Evolutionary conservation across 2,888 invertebrate genomes (phyloP).

Genomic region (Nebria salina): DNA sequence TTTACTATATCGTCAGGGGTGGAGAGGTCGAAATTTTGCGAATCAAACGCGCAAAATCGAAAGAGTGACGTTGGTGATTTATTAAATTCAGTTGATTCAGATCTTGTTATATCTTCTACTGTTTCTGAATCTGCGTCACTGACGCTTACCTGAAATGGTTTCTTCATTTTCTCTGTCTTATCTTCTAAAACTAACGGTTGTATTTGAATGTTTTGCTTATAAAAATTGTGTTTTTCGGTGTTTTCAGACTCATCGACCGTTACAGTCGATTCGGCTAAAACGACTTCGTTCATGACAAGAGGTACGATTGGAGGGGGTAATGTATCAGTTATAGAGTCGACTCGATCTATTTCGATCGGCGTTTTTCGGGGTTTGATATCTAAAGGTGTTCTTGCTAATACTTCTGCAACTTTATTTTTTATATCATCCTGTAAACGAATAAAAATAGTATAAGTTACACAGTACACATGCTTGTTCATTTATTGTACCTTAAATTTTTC

Average conservation of each 20-base stretch:
- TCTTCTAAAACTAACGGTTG: slow-evolving; percentile 51
- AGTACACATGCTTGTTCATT: neutral
- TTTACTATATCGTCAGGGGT: slow-evolving; percentile 70
- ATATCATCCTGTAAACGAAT: slow-evolving; percentile 73
- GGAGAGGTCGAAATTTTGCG: slow-evolving; percentile 67
- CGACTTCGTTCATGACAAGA: slow-evolving; percentile 47
- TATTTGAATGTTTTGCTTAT: slow-evolving; percentile 57
- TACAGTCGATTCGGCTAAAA: slow-evolving; percentile 31
- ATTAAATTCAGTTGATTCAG: slow-evolving; percentile 66
- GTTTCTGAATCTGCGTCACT: slow-evolving; percentile 54
- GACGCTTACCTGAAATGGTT: slow-evolving; percentile 53
- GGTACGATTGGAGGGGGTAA: slow-evolving; percentile 53
- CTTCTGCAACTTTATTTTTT: slow-evolving; percentile 74
- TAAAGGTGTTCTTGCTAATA: slow-evolving; percentile 79
- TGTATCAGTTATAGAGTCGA: slow-evolving; percentile 49
- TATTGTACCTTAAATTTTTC: slow-evolving; percentile 73
- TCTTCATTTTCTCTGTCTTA: slow-evolving; percentile 52
- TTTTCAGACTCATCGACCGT: slow-evolving; percentile 29
- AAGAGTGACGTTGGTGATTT: slow-evolving; percentile 68
- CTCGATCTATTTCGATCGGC: slow-evolving; percentile 67
- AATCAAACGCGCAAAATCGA: slow-evolving; percentile 67
- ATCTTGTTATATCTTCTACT: slow-evolving; percentile 55
- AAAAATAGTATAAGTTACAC: slow-evolving; percentile 22
- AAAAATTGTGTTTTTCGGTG: slow-evolving; percentile 54
- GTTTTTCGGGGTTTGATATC: slow-evolving; percentile 73